Base-by-base conservation (phyloP, 2,888 invertebrate genomes). In the Cantharis rustica region DNA sequence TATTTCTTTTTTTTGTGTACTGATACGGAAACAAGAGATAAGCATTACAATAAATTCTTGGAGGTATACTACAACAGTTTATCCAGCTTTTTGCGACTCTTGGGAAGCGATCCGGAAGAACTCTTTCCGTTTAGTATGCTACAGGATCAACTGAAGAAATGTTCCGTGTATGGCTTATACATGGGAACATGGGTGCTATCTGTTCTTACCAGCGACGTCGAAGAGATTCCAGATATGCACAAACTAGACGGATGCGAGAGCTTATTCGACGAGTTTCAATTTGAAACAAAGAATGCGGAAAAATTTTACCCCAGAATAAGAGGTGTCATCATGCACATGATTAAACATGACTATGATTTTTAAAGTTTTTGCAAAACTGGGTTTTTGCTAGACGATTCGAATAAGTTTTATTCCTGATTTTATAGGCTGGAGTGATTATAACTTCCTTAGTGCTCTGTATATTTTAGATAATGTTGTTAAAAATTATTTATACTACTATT, bases 1-100 rank as follows among this genome's bases (percentile, higher is more conserved):
- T 86, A 87, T 69, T 79, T 85, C 72, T 73, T 86, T 15, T 86
- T 84, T 71, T 81, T 82, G 13, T 84, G 83, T 70, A 83, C 84
- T 26, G 81, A 83, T 16, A 81, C 82, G 15, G 77, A 84, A 27
- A 79, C 84, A 16, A 81, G 86, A 5, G 75, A 79, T 17, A 72
- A 82, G 69, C 78, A 85, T 72, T 86, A 79, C 63, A 79, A 85
- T 7, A 75, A 82, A n/a, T 68, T 87, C 17, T 61, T 87, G 1
- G 73, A 82, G 20, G 75, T 79, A 17, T 87, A 87, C 78, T 81
- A 86, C 76, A 75, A 82, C 26, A 80, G 84, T 0, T 75, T 87
- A 17, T 79, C 80, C 4, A 77, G 78, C 0, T 79, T 75, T 72
- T 76, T 85, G 5, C 17, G 61, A 27, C 78, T 80, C 74, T 80